Percentiles rank a stretch among this genome's conserved stretches.
These are phyloP conservation scores for Drosophila cyrtoloma DNA, from an alignment of 2,888 invertebrate species.

Conservation along the genomic window DNA sequence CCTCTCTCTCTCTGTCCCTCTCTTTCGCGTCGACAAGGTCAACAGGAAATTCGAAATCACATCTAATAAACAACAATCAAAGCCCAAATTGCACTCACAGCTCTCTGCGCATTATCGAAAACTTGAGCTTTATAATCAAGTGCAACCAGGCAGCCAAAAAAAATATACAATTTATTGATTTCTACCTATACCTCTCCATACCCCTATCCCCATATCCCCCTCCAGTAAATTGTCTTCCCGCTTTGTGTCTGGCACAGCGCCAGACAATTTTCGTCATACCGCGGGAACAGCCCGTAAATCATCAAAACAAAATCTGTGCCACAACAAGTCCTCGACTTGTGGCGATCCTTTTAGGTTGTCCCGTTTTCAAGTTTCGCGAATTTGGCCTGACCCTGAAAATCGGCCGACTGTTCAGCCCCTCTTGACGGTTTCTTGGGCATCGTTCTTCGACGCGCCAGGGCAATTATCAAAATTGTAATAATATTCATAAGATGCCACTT, in stretches of 20 bases:
- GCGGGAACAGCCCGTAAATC: slow-evolving; percentile 68
- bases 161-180: slow-evolving; percentile 73
- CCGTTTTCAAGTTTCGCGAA: slow-evolving; percentile 43
- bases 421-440: slow-evolving; percentile 26
- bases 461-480: slow-evolving; percentile 85
- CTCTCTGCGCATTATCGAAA: slow-evolving; percentile 7
- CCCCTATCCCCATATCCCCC: no score
- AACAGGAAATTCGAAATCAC: slow-evolving; percentile 66
- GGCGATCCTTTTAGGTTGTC: slow-evolving; percentile 44
- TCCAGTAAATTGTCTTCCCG: background rate
- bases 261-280: slow-evolving; percentile 62
- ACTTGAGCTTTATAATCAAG: slow-evolving; percentile 69
- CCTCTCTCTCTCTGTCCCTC: background rate
- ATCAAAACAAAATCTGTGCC: slow-evolving; percentile 47
- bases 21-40: slow-evolving; percentile 40
- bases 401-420: slow-evolving; percentile 26
- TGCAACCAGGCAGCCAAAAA: slow-evolving; percentile 48
- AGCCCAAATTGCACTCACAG: slow-evolving; percentile 62
- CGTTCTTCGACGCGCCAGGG: slow-evolving; percentile 50
- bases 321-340: slow-evolving; percentile 20
- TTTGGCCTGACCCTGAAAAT: slow-evolving; percentile 56
- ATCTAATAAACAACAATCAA: slow-evolving; percentile 66
- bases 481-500: slow-evolving; percentile 56
- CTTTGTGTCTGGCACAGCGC: slow-evolving; percentile 39
- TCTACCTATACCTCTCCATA: slow-evolving; percentile 18